Base-by-base conservation (phyloP, 2,888 invertebrate species). In the Fragum whitleyi region DNA sequence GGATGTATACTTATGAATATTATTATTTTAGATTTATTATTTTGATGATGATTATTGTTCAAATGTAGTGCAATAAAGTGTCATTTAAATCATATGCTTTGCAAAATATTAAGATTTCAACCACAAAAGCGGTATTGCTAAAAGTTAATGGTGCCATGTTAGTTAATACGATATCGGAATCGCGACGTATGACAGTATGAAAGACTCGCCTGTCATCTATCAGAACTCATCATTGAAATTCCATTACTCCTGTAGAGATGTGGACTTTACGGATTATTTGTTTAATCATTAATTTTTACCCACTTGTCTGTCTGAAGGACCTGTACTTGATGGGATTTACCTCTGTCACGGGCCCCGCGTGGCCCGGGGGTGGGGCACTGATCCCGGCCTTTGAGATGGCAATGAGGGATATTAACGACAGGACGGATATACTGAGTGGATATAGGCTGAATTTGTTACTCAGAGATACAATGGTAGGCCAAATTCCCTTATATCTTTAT, bases 331-430 rank as follows among this genome's bases (percentile, higher is more conserved):
- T 71, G 55, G 57, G 53, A 19, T 61, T 28, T 62, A 51, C 28
- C 14, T 65, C 73, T 7, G 29, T 74, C 53, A 51, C 62, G 19
- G 62, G 62, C 0, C 39, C 23, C 9, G 62, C 42, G 26, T 65
- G 71, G 71, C 71, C 57, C 16, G 71, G 71, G 36, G 71, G 71
- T 26, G 51, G 57, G 57, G 71, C 57, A 1, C 23, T 71, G 16
- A n/a, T 71, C 16, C 71, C 71, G 6, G 55, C 71, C 21, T 39
- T 71, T 21, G 71, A 71, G n/a, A 71, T 71, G 71, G 71, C 71
- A 19, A n/a, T 71, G n/a, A 11, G 39, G 1, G 71, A 71, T 19
- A 53, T 71, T 11, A 71, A 71, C 39, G 23, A 36, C 21, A 55
- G 71, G n/a, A 5, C 71, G 9, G 71, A 71, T 23, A 71, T 71